These are phyloP conservation scores for Crematogaster levior DNA, from an alignment of 2,888 invertebrate genomes.

Conservation along the genomic window DNA sequence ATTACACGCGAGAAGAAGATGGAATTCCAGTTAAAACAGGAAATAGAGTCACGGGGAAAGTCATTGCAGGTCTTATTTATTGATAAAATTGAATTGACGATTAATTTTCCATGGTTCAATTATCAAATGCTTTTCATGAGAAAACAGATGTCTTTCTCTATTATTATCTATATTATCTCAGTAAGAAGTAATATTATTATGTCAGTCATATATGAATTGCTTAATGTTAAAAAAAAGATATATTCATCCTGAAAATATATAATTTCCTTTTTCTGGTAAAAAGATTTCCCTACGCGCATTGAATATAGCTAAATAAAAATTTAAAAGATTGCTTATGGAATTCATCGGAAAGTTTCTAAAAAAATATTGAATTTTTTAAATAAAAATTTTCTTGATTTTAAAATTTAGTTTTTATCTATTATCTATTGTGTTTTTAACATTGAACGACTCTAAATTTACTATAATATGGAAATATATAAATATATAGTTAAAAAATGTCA, in stretches of 20 bases:
- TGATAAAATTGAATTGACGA: not conserved
- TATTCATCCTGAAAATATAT: not conserved
- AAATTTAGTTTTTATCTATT: not conserved
- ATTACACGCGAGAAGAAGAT: constrained; percentile 9
- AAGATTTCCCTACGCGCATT: not conserved
- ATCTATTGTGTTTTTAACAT: not conserved
- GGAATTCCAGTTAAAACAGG: not conserved
- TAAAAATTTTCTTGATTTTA: not conserved
- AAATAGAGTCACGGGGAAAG: not conserved
- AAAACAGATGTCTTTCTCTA: not conserved
- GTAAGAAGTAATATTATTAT: constrained; percentile 1
- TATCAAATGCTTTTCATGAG: not conserved
- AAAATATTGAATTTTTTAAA: not conserved
- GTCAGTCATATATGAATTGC: not conserved
- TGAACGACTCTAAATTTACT: not conserved
- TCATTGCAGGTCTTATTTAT: constrained; percentile 10
- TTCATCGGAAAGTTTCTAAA: not conserved
- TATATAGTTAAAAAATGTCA: not conserved
- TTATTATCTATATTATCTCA: not conserved
- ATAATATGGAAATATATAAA: not conserved
- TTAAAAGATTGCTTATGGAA: not conserved
- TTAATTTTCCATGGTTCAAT: not conserved
- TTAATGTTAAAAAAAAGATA: not conserved
- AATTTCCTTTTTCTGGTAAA: not conserved
- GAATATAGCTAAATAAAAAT: not conserved